A percentile compares a stretch with the other conserved stretches of the same genome.
Conservation (phyloP, 2,888 invertebrate genomes). For the Oscheius sp. region DNA sequence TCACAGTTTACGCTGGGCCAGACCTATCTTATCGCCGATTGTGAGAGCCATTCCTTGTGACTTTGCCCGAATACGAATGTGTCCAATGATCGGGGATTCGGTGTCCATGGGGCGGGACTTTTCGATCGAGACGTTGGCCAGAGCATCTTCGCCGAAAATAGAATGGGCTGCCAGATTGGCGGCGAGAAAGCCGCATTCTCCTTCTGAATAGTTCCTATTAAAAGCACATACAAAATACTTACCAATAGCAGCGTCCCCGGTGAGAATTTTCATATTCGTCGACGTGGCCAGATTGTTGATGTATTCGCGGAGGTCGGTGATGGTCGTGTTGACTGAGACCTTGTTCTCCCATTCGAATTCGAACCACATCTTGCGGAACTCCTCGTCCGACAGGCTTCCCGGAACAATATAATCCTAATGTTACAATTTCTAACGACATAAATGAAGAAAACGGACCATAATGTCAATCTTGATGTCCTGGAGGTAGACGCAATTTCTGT, state of each 20-base stretch:
- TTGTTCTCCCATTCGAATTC: constrained; percentile 99
- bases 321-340: constrained; percentile 89
- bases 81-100: constrained; percentile 90
- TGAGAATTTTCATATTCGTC: constrained; percentile 99
- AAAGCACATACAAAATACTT: neutral
- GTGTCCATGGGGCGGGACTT: constrained; percentile 77
- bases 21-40: constrained; percentile 86
- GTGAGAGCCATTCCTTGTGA: constrained; percentile 99
- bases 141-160: constrained; percentile 89
- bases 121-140: constrained; percentile 98
- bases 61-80: constrained; percentile 97
- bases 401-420: constrained; percentile 96
- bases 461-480: constrained; percentile 83
- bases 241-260: constrained; percentile 83
- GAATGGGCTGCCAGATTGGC: constrained; percentile 96
- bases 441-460: constrained; percentile 20
- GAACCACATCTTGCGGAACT: constrained; percentile 99
- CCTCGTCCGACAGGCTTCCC: constrained; percentile 88
- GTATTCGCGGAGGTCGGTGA: constrained; percentile 92
- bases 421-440: neutral
- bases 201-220: constrained; percentile 74
- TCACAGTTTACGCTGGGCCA: constrained; percentile 22
- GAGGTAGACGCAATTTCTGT: constrained; percentile 95
- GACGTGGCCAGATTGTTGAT: constrained; percentile 89
- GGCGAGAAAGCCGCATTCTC: constrained; percentile 99